A percentile compares a stretch with the other conserved stretches of the same genome.
Evolutionary conservation across 92 coral and sea anemone species (phyloP).

Genomic region (Bergia sp.): DNA sequence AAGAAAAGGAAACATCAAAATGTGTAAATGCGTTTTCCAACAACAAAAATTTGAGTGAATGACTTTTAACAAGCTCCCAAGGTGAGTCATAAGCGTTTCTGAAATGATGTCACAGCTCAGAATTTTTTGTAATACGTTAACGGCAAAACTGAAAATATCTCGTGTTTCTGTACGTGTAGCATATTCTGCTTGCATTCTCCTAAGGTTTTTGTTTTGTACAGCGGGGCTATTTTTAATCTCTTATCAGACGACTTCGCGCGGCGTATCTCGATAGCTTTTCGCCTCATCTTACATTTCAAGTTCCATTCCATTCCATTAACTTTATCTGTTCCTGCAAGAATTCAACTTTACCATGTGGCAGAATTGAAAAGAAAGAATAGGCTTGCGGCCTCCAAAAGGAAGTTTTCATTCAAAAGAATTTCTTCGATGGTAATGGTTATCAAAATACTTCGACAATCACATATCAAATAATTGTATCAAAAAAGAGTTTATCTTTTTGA

Average conservation of each 20-base stretch:
- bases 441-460: constrained; percentile 30
- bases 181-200: not conserved
- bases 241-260: constrained; percentile 11
- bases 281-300: not conserved
- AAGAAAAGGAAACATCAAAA: not conserved
- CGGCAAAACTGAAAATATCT: not conserved
- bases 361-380: not conserved
- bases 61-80: not conserved
- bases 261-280: not conserved
- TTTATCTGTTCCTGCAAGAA: constrained; percentile 10
- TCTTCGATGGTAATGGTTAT: constrained; percentile 21
- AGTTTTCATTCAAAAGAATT: constrained; percentile 22
- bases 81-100: not conserved
- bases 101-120: not conserved
- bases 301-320: constrained; percentile 1
- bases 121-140: not conserved
- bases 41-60: not conserved
- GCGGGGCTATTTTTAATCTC: not conserved
- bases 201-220: not conserved
- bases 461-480: constrained; percentile 32
- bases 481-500: constrained; percentile 19
- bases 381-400: constrained; percentile 1
- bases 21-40: not conserved
- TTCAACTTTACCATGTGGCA: constrained; percentile 22
- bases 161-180: not conserved